Percentiles rank a stretch among this genome's conserved stretches.
Conservation (phyloP, 2,113 vertebrate species). For the Spea multiplicata region DNA sequence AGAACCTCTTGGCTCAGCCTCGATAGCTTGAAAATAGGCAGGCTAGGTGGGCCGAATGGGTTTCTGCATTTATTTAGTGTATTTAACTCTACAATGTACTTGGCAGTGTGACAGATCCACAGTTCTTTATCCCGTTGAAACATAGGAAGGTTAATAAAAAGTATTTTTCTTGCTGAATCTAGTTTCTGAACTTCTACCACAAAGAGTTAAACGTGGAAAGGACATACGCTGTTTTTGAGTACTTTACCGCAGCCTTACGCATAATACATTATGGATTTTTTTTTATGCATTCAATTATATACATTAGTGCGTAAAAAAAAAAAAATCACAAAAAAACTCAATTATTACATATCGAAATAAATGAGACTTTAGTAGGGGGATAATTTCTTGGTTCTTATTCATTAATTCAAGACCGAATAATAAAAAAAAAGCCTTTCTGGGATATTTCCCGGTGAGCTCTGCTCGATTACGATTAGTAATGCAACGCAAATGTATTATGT, state of each 20-base stretch:
- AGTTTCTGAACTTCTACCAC: not conserved
- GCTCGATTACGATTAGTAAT: conserved; percentile 7
- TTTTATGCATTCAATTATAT: not conserved
- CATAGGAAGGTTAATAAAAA: not conserved
- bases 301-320: not conserved
- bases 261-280: not conserved
- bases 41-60: no score
- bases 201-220: not conserved
- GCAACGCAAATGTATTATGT: conserved; percentile 20
- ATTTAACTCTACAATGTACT: no score
- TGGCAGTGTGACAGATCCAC: no score
- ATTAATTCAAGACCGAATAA: not conserved
- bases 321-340: not conserved
- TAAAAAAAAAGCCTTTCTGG: not conserved
- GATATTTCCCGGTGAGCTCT: not conserved
- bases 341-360: not conserved
- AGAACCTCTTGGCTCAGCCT: no score
- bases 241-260: not conserved
- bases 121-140: not conserved
- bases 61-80: no score
- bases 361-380: not conserved
- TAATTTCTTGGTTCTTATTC: not conserved
- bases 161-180: not conserved
- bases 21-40: no score
- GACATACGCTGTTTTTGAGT: not conserved